Evolutionary conservation across 2,113 vertebrate species (phyloP), one percentile per base, ranked within the genome.

Genomic region (Probosciger aterrimus): DNA sequence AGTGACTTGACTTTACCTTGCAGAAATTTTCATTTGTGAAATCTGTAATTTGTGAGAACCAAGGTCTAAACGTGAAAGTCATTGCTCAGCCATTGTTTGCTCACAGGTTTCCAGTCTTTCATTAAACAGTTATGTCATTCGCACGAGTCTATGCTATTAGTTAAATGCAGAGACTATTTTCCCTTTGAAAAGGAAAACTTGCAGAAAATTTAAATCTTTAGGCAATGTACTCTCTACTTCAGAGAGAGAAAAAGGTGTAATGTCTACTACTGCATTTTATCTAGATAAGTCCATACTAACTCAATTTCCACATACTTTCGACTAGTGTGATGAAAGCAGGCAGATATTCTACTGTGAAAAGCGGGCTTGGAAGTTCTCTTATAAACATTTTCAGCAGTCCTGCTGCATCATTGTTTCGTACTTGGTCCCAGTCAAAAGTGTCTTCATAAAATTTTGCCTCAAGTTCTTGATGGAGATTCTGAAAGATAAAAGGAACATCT

Each of bases 331-430:
- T 98, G 97, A 99, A 99, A 81, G 98, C 99, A 31, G 98, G 98
- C 41, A 99, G 97, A 82, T 99, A 99, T 60, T 99, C 98, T 93
- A 98, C 97, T 5, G 99, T 99, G 94, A 99, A 98, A 46, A 99
- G 98, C 13, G 99, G 99, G 50, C 98, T 98, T 7, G 99, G 99
- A 41, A 99, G 97, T 82, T 99, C 99, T 93, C 99, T 97, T 97
- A 99, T 99, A 93, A 99, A 99, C 78, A 99, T 99, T 97, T 99
- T 99, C 85, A 99, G 94, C 96, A 99, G 98, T 35, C 99, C 99
- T 0, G 99, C 98, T 28, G 99, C 99, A 37, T 99, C 99, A 41
- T 99, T 98, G 68, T 98, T 99, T 86, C 98, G 98, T 59, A 99
- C 98, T 88, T 98, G 97, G 82, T 99, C 98, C 99, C 99, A 99